These are phyloP conservation scores for Heliconius sara DNA, from an alignment of 2,888 invertebrate species.

Conservation along the genomic window DNA sequence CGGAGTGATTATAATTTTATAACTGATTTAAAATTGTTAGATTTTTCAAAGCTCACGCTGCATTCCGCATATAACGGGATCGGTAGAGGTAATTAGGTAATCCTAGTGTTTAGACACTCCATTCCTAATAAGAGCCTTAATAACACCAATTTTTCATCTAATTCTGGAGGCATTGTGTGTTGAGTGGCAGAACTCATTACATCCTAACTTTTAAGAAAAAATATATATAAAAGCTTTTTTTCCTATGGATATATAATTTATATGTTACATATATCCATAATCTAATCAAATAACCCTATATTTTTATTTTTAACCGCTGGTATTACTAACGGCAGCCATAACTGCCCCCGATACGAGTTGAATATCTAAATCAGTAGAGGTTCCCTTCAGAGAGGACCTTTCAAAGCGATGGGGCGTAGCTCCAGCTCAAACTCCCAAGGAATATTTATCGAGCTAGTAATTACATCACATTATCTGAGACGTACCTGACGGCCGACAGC, in stretches of 20 bases:
- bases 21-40: neutral
- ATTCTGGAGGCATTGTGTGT: too few species aligned
- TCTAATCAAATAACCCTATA: neutral
- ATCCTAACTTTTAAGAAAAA: too few species aligned
- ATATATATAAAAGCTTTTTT: too few species aligned
- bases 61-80: too few species aligned
- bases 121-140: too few species aligned
- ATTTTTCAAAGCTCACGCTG: too few species aligned
- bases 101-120: too few species aligned
- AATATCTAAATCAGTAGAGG: conserved; percentile 27
- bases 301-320: neutral
- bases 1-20: neutral
- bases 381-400: too few species aligned
- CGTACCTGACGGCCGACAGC: conserved; percentile 47
- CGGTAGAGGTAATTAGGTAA: too few species aligned
- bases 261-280: neutral
- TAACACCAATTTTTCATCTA: too few species aligned
- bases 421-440: conserved; percentile 27
- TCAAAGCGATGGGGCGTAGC: conserved; percentile 29
- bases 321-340: neutral
- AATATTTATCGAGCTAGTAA: conserved; percentile 52
- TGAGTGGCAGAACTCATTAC: too few species aligned
- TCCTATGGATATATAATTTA: too few species aligned
- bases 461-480: conserved; percentile 59
- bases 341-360: conserved; percentile 17